Evolutionary conservation across 1,140 invertebrate genomes (phyloP).

Genomic region (Sinella curviseta): DNA sequence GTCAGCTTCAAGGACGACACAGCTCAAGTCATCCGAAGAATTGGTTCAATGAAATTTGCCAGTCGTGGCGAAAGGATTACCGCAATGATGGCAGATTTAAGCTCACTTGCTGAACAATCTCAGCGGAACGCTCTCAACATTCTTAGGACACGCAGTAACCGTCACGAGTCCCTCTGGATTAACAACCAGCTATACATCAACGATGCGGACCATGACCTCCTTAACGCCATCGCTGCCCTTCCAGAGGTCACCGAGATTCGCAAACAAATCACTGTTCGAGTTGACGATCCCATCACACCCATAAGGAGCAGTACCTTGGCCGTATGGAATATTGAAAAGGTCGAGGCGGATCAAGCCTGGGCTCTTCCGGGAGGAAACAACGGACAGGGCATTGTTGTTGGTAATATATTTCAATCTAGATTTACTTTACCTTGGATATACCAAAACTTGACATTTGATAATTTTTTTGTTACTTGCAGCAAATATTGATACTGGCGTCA

Average conservation of each 20-base stretch:
- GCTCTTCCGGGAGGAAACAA: conserved; percentile 28
- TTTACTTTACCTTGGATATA: not conserved
- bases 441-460: not conserved
- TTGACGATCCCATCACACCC: not conserved
- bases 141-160: not conserved
- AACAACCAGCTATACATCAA: not conserved
- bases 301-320: not conserved
- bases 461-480: not conserved
- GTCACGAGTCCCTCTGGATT: not conserved
- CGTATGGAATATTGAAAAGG: conserved; percentile 22
- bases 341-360: too few species aligned
- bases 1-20: not conserved
- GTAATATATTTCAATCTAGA: not conserved
- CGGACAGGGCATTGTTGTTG: too few species aligned
- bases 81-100: not conserved
- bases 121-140: not conserved
- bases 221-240: not conserved
- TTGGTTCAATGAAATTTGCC: not conserved
- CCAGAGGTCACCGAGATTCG: not conserved
- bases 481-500: conserved; percentile 15
- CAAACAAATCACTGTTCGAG: not conserved
- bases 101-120: not conserved
- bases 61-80: not conserved
- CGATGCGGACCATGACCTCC: not conserved
- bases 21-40: not conserved